Evolutionary conservation across 2,888 invertebrate genomes (phyloP).

Genomic region (Caenorhabditis plicata): DNA sequence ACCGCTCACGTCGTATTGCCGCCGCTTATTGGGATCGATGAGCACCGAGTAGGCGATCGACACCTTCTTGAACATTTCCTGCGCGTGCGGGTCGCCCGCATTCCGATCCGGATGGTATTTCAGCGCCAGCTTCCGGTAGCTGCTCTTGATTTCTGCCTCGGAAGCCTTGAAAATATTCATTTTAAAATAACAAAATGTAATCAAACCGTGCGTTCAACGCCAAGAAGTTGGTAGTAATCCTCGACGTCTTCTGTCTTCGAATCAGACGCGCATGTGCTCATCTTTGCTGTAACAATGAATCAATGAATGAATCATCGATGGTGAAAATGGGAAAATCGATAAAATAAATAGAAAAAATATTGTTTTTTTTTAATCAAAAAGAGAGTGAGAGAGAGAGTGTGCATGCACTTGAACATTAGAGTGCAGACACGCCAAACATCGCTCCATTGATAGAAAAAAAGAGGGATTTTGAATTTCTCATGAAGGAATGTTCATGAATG

Average conservation of each 20-base stretch:
- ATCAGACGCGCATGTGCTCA: too few relatives aligned
- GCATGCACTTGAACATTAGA: constrained; percentile 47
- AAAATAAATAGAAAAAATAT: background rate
- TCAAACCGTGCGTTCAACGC: constrained; percentile 51
- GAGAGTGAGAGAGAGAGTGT: constrained; percentile 48
- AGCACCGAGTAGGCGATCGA: constrained; percentile 65
- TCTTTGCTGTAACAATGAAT: too few relatives aligned
- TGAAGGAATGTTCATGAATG: too few relatives aligned
- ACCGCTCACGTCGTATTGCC: constrained; percentile 65
- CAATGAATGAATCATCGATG: constrained; percentile 24
- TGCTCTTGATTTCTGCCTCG: constrained; percentile 63
- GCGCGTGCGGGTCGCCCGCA: constrained; percentile 61
- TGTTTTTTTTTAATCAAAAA: background rate
- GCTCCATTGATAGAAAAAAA: too few relatives aligned
- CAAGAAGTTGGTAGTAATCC: constrained; percentile 65
- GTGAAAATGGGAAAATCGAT: background rate
- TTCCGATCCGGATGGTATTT: constrained; percentile 63
- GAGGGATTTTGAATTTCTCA: too few relatives aligned
- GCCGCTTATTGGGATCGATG: constrained; percentile 64
- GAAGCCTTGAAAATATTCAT: constrained; percentile 33
- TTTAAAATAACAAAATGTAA: background rate
- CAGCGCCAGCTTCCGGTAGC: constrained; percentile 64
- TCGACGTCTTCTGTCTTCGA: constrained; percentile 4
- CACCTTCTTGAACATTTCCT: constrained; percentile 64
- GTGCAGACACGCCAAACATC: too few relatives aligned